Conservation (phyloP, 2,888 invertebrate species). For the Lampropteryx suffumata region DNA sequence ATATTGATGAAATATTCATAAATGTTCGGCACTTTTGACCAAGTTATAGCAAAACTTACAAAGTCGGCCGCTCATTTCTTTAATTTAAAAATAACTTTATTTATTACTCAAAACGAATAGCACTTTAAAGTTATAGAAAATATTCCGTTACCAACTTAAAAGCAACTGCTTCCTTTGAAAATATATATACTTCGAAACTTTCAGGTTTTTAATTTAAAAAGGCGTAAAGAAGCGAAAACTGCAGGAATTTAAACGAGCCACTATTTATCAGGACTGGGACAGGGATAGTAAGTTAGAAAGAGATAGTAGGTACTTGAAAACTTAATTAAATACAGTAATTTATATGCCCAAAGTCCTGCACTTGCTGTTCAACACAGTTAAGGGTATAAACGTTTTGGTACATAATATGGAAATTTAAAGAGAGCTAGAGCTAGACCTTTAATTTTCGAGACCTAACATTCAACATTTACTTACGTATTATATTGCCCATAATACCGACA, state of each 20-base stretch:
- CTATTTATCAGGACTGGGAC: slow-evolving; percentile 5
- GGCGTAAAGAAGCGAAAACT: slow-evolving; percentile 4
- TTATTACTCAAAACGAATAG: background rate
- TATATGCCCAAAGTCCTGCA: background rate
- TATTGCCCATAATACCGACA: too few relatives aligned
- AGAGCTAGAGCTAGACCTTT: too few relatives aligned
- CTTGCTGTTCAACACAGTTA: background rate
- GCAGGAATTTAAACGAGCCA: slow-evolving; percentile 13
- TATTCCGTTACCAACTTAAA: background rate
- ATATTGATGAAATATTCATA: too few relatives aligned
- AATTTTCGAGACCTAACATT: too few relatives aligned
- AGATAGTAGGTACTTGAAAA: slow-evolving; percentile 1
- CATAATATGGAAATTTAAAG: too few relatives aligned
- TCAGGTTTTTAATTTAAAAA: slow-evolving; percentile 6
- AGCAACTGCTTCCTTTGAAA: background rate
- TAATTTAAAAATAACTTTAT: background rate
- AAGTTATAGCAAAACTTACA: too few relatives aligned
- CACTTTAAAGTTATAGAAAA: background rate
- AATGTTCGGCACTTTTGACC: too few relatives aligned
- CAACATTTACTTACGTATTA: too few relatives aligned
- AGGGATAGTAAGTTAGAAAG: background rate
- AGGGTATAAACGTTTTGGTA: too few relatives aligned
- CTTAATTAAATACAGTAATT: slow-evolving; percentile 9
- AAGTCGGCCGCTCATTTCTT: too few relatives aligned
- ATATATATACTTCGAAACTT: background rate